Evolutionary conservation across 2,888 invertebrate species (phyloP), one percentile per base, ranked within the genome.

Genomic region (Acronicta leporina): DNA sequence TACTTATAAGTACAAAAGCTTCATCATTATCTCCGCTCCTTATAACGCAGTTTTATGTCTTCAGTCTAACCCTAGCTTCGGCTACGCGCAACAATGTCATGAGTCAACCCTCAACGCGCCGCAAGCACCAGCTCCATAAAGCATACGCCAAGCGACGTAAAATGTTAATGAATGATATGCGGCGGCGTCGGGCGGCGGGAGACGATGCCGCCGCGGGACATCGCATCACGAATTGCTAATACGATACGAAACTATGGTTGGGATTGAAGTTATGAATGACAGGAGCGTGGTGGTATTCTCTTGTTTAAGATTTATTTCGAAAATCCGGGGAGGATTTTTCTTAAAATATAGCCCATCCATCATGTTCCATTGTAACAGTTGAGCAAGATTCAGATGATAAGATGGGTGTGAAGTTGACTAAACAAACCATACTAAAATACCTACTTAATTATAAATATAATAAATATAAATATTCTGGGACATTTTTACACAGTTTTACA

Each of bases 141-240:
- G 41, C 45, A 42, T n/a, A 30, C 57, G 54, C 50, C 53, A 47
- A 43, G 35, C 35, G 62, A 63, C 70, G 67, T 77, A 61, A 77
- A 75, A 77, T 73, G 73, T 64, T 61, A 75, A 77, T 77, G 73
- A 68, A 55, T 57, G 59, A 63, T 61, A 58, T 59, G 75, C 62
- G 60, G 50, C 15, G 11, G 35, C 14, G 43, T 9, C 53, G 20
- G 20, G 35, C 14, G 16, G 30, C 42, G 35, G 41, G 64, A 68
- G 75, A 75, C 47, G 58, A 68, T 66, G 66, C 61, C 64, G 16
- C 35, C 61, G 40, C 51, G 58, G 50, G 55, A 42, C 55, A 44
- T 53, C 20, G 40, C 55, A 44, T 53, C 20, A 49, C 44, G 67
- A 59, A 55, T 59, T 63, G 67, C 70, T 70, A 59, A 67, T 57